Evolutionary conservation across 2,888 invertebrate species (phyloP).

Genomic region (Heliconius aoede): DNA sequence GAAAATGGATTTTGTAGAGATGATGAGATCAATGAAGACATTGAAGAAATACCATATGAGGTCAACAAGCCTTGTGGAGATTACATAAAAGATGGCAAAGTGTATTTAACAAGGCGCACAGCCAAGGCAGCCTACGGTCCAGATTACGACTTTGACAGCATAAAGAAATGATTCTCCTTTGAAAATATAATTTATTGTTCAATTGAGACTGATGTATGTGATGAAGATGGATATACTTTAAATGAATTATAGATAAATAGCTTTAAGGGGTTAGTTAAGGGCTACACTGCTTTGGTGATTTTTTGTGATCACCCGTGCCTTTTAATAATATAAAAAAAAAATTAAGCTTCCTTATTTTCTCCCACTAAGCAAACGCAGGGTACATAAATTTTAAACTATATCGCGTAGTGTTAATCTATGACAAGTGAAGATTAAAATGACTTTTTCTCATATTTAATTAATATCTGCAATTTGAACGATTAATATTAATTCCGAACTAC

Average conservation of each 20-base stretch:
- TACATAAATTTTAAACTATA: constrained; percentile 30
- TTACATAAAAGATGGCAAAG: constrained; percentile 67
- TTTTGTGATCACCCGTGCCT: constrained; percentile 34
- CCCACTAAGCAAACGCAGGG: constrained; percentile 34
- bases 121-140: constrained; percentile 64
- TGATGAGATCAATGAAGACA: constrained; percentile 56
- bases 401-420: constrained; percentile 20
- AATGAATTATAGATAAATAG: constrained; percentile 42
- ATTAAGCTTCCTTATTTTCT: constrained; percentile 29
- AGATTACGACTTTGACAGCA: constrained; percentile 68
- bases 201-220: constrained; percentile 80
- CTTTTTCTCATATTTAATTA: background rate
- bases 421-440: constrained; percentile 11
- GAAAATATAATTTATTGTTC: constrained; percentile 53
- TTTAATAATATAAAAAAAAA: constrained; percentile 30
- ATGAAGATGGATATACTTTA: constrained; percentile 52
- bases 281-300: constrained; percentile 32
- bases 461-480: background rate
- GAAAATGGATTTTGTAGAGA: constrained; percentile 58
- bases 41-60: constrained; percentile 66
- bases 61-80: constrained; percentile 69
- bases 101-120: constrained; percentile 69
- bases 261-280: constrained; percentile 33
- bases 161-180: constrained; percentile 73
- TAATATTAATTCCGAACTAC: background rate